Evolutionary conservation across 2,113 vertebrate species (phyloP).

Genomic region (Saguinus imperator): DNA sequence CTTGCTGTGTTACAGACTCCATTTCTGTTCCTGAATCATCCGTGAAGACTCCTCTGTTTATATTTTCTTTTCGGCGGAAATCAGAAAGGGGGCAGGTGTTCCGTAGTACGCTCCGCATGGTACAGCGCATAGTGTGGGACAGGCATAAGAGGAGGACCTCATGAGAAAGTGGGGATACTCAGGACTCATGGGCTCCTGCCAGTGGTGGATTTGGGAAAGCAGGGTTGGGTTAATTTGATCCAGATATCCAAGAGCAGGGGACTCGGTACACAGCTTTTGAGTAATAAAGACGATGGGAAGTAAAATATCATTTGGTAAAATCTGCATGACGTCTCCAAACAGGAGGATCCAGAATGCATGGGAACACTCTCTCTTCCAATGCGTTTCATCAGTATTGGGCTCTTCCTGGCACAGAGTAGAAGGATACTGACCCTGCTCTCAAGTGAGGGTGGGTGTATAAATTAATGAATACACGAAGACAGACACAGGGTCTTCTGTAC

Average conservation of each 20-base stretch:
- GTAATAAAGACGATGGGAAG: not conserved
- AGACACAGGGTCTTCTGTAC: too few species aligned
- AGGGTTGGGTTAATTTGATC: not conserved
- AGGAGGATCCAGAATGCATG: not conserved
- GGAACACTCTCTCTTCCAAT: not conserved
- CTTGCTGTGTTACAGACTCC: not conserved
- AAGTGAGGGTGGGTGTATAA: not conserved
- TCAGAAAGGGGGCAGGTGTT: not conserved
- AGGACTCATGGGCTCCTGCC: not conserved
- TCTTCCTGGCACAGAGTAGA: not conserved
- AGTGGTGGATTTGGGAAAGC: not conserved
- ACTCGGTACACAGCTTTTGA: not conserved
- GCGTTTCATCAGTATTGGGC: not conserved
- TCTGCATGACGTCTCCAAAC: too few species aligned
- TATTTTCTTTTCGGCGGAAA: not conserved
- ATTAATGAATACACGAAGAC: not conserved
- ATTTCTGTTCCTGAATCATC: not conserved
- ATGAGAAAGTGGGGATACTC: not conserved
- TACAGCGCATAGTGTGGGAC: not conserved
- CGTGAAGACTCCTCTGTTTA: not conserved
- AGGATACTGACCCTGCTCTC: not conserved
- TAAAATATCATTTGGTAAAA: not conserved
- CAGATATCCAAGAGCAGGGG: not conserved
- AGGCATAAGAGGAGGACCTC: not conserved
- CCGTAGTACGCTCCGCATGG: accelerated